Evolutionary conservation across 2,113 vertebrate species (phyloP).

Genomic region (Corydoras sp.): DNA sequence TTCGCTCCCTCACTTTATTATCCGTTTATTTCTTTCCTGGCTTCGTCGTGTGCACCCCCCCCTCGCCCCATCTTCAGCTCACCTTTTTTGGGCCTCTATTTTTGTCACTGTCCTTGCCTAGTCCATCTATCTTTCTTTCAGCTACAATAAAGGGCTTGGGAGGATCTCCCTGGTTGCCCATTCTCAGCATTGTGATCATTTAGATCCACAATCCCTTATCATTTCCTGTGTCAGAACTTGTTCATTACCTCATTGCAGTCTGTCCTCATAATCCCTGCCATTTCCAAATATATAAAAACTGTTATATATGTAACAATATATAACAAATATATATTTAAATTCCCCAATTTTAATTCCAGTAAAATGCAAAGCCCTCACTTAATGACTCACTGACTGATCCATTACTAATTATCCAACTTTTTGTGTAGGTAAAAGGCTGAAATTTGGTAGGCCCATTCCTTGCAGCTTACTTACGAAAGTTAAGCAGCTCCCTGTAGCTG

Average conservation of each 20-base stretch:
- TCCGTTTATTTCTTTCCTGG: constrained; percentile 65
- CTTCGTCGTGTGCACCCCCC: constrained; percentile 32
- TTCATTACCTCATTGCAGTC: constrained; percentile 3
- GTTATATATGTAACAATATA: too few relatives aligned
- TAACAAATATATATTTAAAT: too few relatives aligned
- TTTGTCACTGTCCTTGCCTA: constrained; percentile 14
- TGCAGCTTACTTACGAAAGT: too few relatives aligned
- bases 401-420: too few relatives aligned
- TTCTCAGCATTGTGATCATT: constrained; percentile 62
- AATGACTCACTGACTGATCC: too few relatives aligned
- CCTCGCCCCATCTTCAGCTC: constrained; percentile 27
- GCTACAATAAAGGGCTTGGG: constrained; percentile 63
- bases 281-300: neutral
- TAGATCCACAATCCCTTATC: constrained; percentile 74
- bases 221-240: constrained; percentile 55
- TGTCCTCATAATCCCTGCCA: neutral
- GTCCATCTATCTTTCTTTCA: constrained; percentile 22
- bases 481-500: too few relatives aligned
- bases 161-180: constrained; percentile 59
- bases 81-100: constrained; percentile 33
- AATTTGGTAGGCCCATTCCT: too few relatives aligned
- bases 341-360: too few relatives aligned
- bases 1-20: constrained; percentile 63
- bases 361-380: too few relatives aligned
- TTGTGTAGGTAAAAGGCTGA: too few relatives aligned